Evolutionary conservation across 2,888 invertebrate species (phyloP), one percentile per base, ranked within the genome.

Genomic region (Parnassius smintheus): DNA sequence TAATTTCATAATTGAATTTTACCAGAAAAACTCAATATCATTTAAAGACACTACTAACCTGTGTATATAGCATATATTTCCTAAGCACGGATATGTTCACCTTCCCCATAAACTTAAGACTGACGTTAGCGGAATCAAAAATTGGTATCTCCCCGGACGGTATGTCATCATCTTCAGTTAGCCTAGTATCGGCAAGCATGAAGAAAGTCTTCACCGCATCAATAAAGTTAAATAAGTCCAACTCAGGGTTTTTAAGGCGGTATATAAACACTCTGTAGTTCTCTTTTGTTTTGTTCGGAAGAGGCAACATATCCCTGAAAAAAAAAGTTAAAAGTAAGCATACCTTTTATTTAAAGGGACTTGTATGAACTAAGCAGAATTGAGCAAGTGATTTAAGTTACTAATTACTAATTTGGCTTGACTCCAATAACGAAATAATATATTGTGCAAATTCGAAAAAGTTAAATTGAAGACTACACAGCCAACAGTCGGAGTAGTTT

Each of bases 51-150:
- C 77, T 62, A 75, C 77, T 62, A 70, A 94, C 94, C 88, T 94
- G 95, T 55, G 95, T 94, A 72, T 95, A 95, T 73, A 94, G 88
- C 95, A 95, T 95, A 75, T 95, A 95, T 75, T 95, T 94, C 57
- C 94, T 92, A 25, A 95, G 76, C 48, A 94, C 92, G 0, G 94
- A 93, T 53, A 95, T 80, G 50, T 93, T 93, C 2, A 95, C 83
- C 82, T 93, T 94, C 9, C 94, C 90, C 42, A 95, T 83, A 72
- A 95, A 95, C 65, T 93, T 93, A 63, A 95, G 77, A 1, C 93
- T 88, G 49, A 94, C 93, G 56, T 95, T 94, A 0, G 92, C 91
- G 78, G 95, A 94, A 77, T 95, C 95, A 69, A 95, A 95, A 56
- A 95, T 94, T 0, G 95, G 95, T 58, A 95, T 92, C 77, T 95